Evolutionary conservation across 2,113 vertebrate species (phyloP).

Genomic region (Vidua macroura): DNA sequence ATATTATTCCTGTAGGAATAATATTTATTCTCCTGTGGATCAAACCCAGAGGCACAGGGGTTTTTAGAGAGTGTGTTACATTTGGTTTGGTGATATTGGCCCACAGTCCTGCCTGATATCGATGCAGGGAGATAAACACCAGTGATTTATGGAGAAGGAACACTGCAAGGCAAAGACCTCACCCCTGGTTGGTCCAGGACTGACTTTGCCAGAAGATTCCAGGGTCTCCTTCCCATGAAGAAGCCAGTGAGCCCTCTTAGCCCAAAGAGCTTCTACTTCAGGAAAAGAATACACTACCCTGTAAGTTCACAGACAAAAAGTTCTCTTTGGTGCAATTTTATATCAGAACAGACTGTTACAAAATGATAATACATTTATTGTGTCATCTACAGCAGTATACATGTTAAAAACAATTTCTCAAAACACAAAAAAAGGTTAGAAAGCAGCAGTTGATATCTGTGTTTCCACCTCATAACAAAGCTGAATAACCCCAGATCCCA

Average conservation of each 20-base stretch:
- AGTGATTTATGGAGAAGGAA: not conserved
- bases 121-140: not conserved
- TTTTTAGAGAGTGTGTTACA: not conserved
- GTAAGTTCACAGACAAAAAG: not conserved
- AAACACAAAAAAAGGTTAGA: conserved; percentile 64
- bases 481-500: conserved; percentile 5
- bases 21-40: not conserved
- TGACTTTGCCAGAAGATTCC: not conserved
- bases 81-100: not conserved
- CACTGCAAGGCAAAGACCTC: not conserved
- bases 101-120: too few relatives aligned
- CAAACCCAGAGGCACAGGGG: not conserved
- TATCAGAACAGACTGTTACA: conserved; percentile 33
- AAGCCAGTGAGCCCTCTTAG: not conserved
- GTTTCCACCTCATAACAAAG: conserved; percentile 40
- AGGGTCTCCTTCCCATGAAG: not conserved
- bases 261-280: not conserved
- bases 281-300: not conserved
- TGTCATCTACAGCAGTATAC: conserved; percentile 70
- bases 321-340: conserved; percentile 32
- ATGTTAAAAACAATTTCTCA: conserved; percentile 63
- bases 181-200: not conserved
- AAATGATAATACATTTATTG: conserved; percentile 77
- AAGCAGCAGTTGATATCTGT: conserved; percentile 43
- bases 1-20: not conserved